A percentile compares a stretch with the other conserved stretches of the same genome.
These are phyloP conservation scores for Siphonodentalium dalli DNA, from an alignment of 2,888 invertebrate genomes.

Conservation along the genomic window DNA sequence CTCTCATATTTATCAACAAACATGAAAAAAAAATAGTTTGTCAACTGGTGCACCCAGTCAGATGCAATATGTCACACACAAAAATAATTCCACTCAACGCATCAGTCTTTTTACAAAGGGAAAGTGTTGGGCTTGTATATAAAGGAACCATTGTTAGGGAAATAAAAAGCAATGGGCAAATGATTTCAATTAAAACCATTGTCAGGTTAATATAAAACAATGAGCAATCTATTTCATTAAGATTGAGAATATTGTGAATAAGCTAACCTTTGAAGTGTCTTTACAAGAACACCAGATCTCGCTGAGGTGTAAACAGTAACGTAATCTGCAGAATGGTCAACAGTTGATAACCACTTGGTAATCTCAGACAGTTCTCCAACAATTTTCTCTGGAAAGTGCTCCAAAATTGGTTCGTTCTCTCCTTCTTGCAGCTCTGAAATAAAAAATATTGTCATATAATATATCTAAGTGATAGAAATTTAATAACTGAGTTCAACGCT, in stretches of 20 bases:
- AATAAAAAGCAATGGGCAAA: not conserved
- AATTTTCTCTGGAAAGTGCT: conserved; percentile 75
- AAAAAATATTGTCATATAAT: not conserved
- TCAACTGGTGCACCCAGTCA: not conserved
- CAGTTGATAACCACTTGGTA: conserved; percentile 84
- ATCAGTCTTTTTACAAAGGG: no score
- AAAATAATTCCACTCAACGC: no score
- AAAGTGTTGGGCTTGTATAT: no score
- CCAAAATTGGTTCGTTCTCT: conserved; percentile 65
- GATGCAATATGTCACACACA: no score
- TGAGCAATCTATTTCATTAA: not conserved
- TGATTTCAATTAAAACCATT: not conserved
- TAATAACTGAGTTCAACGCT: not conserved
- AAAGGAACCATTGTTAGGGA: not conserved
- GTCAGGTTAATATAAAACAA: not conserved
- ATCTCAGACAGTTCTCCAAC: conserved; percentile 79
- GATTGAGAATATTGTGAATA: not conserved
- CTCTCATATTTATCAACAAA: no score
- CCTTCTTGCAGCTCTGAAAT: conserved; percentile 38
- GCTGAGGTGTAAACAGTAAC: conserved; percentile 79
- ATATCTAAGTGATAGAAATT: not conserved
- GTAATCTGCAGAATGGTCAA: conserved; percentile 76
- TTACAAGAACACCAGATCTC: conserved; percentile 78
- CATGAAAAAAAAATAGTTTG: not conserved
- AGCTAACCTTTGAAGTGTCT: conserved; percentile 74